These are phyloP conservation scores for Drosophila neocordata DNA, from an alignment of 1,140 invertebrate species.

Conservation along the genomic window DNA sequence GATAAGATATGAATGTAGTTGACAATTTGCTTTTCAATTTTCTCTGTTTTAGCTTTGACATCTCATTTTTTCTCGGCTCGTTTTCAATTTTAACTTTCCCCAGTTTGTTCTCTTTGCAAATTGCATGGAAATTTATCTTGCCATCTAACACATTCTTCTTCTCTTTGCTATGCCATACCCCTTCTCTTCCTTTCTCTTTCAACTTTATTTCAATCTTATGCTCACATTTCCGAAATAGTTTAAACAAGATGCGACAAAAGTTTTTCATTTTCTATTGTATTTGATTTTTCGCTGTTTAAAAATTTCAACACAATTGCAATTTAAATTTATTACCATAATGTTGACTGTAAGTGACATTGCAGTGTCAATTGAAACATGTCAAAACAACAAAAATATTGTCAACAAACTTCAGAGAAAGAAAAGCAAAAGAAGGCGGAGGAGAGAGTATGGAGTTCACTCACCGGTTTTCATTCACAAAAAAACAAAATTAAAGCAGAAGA, in stretches of 20 bases:
- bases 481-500: conserved; percentile 23
- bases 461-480: conserved; percentile 34
- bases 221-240: conserved; percentile 1
- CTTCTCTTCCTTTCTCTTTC: neutral
- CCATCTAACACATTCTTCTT: neutral
- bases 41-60: neutral
- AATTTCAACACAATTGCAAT: conserved; percentile 52
- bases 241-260: conserved; percentile 32
- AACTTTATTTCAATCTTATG: neutral
- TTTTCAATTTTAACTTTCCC: neutral
- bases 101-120: neutral
- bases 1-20: too few species aligned
- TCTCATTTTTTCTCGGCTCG: neutral
- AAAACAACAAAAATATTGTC: conserved; percentile 31
- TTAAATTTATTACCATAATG: conserved; percentile 39
- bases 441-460: neutral
- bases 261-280: conserved; percentile 10
- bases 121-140: neutral
- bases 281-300: conserved; percentile 13
- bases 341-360: conserved; percentile 40
- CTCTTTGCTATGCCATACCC: too few species aligned
- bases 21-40: neutral
- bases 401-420: neutral
- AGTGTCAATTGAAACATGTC: conserved; percentile 47
- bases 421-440: neutral